Base-by-base conservation (phyloP, 2,888 invertebrate species). In the Caenorhabditis sp. region DNA sequence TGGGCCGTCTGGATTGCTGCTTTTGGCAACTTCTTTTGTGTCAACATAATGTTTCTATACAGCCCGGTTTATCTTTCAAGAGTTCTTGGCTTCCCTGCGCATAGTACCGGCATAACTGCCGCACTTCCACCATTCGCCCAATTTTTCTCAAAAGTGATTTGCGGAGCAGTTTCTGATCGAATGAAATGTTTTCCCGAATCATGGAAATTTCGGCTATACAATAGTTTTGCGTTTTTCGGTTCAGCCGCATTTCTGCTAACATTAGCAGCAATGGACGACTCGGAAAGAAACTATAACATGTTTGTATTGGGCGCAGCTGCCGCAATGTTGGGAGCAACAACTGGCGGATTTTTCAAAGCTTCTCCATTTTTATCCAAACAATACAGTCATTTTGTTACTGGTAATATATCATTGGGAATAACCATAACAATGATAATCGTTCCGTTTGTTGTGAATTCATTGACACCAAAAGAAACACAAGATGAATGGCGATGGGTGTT, bases 1-100 rank as follows among this genome's bases (percentile, higher is more conserved):
- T 86, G 86, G 84, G 86, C 86, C 26, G 81, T 86, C 10, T 86
- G 86, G 86, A 75, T 84, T 17, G 86, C 84, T 1, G 79, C 86
- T 8, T 77, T 86, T 54, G 86, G 86, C 53, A 86, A 86, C 69
- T 86, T 86, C 78, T 77, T 76, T 17, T 79, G 82, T 61, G 84
- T 86, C 77, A 86, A 86, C 69, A 79, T 84, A 81, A 83, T 86
- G 84, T 86, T 86, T 79, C 80, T 86, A 58, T 86, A 81, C 77
- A 81, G 82, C 6, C 85, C 84, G 24, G 79, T 77, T 58, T 84
- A 84, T 62, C 76, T 84, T n/a, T 78, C 81, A 23, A 69, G 66
- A 57, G 86, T 87, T 17, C 82, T 86, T 57, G 81, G 83, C 37
- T 87, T 83, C 69, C 81, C 84, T 6, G 81, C 84, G 26, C 81